phyloP scores from a whole-genome alignment of 1,140 invertebrate species.

The Drosophila sp. region DNA sequence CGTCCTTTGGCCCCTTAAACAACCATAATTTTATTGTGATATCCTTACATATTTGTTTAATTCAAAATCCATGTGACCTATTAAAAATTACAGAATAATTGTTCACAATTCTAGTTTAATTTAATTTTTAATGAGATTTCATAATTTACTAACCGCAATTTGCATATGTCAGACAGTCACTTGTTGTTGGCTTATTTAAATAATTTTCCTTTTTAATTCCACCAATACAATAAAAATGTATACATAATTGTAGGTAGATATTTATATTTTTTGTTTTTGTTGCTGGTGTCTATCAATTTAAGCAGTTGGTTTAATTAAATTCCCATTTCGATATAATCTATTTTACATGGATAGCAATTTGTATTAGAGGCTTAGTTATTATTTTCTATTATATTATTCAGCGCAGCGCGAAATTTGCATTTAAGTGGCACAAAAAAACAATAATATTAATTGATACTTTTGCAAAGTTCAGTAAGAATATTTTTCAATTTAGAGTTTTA shows the following conservation, averaged over 20 bases:
- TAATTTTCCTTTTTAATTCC: constrained; percentile 7
- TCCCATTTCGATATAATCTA: constrained; percentile 36
- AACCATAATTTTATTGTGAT: too few species aligned
- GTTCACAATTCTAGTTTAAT: constrained; percentile 20
- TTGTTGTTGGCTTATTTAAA: constrained; percentile 27
- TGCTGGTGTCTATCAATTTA: constrained; percentile 23
- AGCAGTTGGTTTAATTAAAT: constrained; percentile 48
- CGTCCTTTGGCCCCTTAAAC: too few species aligned
- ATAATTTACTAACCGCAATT: constrained; percentile 48
- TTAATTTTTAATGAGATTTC: constrained; percentile 43
- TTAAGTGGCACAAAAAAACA: background rate
- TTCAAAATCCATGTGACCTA: background rate
- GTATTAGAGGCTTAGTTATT: constrained; percentile 23
- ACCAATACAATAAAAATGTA: constrained; percentile 19
- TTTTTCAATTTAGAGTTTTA: too few species aligned
- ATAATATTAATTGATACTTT: background rate
- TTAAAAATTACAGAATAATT: background rate
- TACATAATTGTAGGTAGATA: constrained; percentile 17
- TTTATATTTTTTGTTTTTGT: constrained; percentile 10
- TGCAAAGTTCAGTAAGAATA: background rate
- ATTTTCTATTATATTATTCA: constrained; percentile 2
- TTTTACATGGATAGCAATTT: constrained; percentile 35
- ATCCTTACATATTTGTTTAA: background rate
- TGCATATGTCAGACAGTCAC: constrained; percentile 42
- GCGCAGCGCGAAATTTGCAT: constrained; percentile 18